Base-by-base conservation (phyloP, 1,140 invertebrate genomes). In the Samia ricini region DNA sequence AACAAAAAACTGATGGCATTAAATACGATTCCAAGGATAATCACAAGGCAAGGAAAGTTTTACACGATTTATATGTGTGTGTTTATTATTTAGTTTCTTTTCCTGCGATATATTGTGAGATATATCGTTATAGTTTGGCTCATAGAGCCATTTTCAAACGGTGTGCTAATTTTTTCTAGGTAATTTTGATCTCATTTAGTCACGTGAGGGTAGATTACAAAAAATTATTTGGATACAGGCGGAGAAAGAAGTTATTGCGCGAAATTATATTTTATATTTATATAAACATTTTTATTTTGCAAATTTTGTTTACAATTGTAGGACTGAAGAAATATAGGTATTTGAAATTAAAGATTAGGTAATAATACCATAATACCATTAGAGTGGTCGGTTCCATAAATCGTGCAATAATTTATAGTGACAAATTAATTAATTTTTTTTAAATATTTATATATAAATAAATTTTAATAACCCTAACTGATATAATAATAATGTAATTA, bases 371-470 rank as follows among this genome's bases (percentile, higher is more conserved):
- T n/a, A n/a, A n/a, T n/a, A n/a, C n/a, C n/a, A 71, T 67, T 42
- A 63, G 56, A 36, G 56, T 29, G 20, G 56, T 57, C 20, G 4
- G n/a, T 19, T 57, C 18, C 26, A 4, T 57, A 15, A 22, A 55
- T 10, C 21, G 57, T 49, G 61, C 48, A 64, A 62, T 58, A 61
- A 42, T 15, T 12, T n/a, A n/a, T 63, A 67, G 72, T 71, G 72
- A 74, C 71, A 74, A 64, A 26, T 57, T 23, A 24, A 57, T 19
- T 20, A 20, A 57, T 20, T 57, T 21, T 19, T 57, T 57, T 57
- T 57, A 57, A 42, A n/a, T n/a, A n/a, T n/a, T n/a, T n/a, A n/a
- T n/a, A n/a, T n/a, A n/a, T n/a, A n/a, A n/a, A 57, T 42, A 42
- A 29, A 36, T 20, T 57, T 42, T 36, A 57, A 57, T 56, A 29